A percentile compares a stretch with the other conserved stretches of the same genome.
These are phyloP conservation scores for Lophotriccus pileatus DNA, from an alignment of 2,797 vertebrate genomes.

Conservation along the genomic window DNA sequence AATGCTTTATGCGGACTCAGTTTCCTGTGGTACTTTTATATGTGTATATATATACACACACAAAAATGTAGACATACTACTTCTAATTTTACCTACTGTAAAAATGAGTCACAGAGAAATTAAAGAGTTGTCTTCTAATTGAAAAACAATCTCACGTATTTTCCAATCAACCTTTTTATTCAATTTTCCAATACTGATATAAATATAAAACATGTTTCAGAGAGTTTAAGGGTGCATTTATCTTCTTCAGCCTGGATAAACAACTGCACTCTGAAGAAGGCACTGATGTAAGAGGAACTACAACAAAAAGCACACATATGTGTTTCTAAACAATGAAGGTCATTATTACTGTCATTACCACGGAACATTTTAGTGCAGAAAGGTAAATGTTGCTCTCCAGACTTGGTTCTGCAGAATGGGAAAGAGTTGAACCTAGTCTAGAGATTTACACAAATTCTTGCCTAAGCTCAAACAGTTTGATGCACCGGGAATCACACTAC, in stretches of 20 bases:
- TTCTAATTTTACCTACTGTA: neutral
- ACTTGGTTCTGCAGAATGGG: neutral
- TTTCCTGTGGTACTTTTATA: neutral
- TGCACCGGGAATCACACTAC: neutral
- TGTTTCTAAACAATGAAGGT: neutral
- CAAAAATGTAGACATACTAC: neutral
- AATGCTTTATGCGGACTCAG: neutral
- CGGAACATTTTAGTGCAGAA: neutral
- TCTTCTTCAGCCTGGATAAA: neutral
- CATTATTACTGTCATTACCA: neutral
- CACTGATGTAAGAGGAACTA: neutral
- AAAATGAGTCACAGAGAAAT: neutral
- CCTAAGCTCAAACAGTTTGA: neutral
- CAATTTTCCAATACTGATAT: neutral
- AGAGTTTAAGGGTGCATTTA: neutral
- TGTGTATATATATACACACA: fast-evolving
- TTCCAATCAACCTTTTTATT: neutral
- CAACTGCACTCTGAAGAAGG: neutral
- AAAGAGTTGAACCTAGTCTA: neutral
- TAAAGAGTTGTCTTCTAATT: neutral
- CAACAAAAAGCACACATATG: neutral
- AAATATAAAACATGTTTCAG: neutral
- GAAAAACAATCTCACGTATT: neutral
- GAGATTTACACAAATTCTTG: neutral
- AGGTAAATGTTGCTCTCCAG: neutral